Conservation (phyloP, 2,888 invertebrate species). For the Acanthoscelides obtectus region DNA sequence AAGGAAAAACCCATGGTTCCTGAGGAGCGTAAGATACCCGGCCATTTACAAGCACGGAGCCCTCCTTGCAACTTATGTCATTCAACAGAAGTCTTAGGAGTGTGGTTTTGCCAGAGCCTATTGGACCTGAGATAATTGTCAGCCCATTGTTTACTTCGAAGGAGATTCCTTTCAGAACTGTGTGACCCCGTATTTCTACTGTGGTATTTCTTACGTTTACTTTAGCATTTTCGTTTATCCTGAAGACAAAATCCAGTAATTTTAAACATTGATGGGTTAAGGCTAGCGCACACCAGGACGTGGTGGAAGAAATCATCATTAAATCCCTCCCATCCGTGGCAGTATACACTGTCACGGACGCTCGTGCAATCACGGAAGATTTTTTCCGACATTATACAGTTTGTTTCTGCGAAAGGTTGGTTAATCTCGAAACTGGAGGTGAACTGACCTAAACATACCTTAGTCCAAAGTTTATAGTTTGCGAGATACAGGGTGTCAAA, state of each 20-base stretch:
- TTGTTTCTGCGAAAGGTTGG: no score
- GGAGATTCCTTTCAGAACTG: slow-evolving; percentile 44
- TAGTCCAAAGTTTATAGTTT: no score
- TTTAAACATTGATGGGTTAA: no score
- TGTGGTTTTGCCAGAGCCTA: slow-evolving; percentile 59
- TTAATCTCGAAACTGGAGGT: no score
- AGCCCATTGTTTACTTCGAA: slow-evolving; percentile 45
- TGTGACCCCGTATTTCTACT: slow-evolving; percentile 26
- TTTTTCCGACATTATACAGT: no score
- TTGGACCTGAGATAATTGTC: slow-evolving; percentile 57
- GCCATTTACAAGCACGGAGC: slow-evolving; percentile 47
- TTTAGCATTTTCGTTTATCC: slow-evolving; percentile 12
- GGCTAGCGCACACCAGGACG: no score
- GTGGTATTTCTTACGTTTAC: slow-evolving; percentile 25
- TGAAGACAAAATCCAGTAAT: not conserved
- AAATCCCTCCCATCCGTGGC: no score
- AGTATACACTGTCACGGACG: no score
- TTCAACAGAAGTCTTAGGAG: slow-evolving; percentile 43
- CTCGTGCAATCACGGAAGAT: no score
- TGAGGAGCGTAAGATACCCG: slow-evolving; percentile 54
- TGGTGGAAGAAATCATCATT: no score
- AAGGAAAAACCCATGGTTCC: slow-evolving; percentile 57
- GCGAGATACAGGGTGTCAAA: no score
- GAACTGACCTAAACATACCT: no score
- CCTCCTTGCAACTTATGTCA: slow-evolving; percentile 34